Evolutionary conservation across 2,888 invertebrate genomes (phyloP), one percentile per base, ranked within the genome.

Genomic region (Cremastinae sp.): DNA sequence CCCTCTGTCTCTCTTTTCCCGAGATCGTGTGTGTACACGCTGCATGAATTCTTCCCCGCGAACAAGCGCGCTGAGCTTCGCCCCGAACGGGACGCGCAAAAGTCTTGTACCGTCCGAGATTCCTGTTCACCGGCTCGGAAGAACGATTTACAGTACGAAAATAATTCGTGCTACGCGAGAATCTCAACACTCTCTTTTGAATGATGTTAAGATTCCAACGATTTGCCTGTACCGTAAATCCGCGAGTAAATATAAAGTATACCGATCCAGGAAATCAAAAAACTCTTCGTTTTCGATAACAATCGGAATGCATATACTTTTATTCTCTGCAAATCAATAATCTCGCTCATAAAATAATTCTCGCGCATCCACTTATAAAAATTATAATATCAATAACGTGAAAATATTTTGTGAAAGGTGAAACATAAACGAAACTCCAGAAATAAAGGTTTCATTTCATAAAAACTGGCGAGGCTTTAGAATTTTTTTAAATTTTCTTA

Each of bases 181-280:
- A 41, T 47, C 61, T 56, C 20, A 14, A 41, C 47, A 34, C 61
- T 45, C 61, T 54, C 68, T 68, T 58, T 64, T 68, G 58, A 76
- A 72, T 76, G 75, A n/a, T n/a, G n/a, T n/a, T n/a, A n/a, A n/a
- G n/a, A n/a, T n/a, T n/a, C n/a, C 72, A 72, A 68, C 62, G 72
- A 69, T 69, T 61, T 43, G 14, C 34, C 34, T 38, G 56, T 64
- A 47, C 49, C 45, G 64, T 75, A 72, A 75, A 72, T 69, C 72
- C 51, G 12, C 28, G 51, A 47, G 58, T 61, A 53, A 72, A 76
- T 76, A 72, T 72, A 72, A 72, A n/a, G n/a, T n/a, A n/a, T 76
- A 76, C 72, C 72, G 75, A 72, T 76, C 59, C 68, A 64, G 59
- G 58, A n/a, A n/a, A n/a, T n/a, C n/a, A n/a, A n/a, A n/a, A n/a